Evolutionary conservation across 2,113 vertebrate genomes (phyloP).

Genomic region (Amia ocellicauda): DNA sequence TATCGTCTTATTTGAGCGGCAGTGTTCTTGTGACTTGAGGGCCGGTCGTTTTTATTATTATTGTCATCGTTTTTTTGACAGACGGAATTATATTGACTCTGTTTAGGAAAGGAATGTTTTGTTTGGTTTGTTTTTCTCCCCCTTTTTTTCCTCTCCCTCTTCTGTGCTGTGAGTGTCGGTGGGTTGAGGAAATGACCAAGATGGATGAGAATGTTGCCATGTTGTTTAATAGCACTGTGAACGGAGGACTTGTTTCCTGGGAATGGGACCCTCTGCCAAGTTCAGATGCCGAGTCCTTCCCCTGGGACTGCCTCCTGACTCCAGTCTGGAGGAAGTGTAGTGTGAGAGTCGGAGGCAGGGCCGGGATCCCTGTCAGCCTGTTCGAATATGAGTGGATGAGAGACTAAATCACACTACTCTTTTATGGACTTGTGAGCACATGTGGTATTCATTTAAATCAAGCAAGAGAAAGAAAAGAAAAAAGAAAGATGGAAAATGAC

Average conservation of each 20-base stretch:
- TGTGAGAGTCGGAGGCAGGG: conserved; percentile 47
- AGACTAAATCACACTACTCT: conserved; percentile 57
- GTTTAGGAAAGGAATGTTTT: too few relatives aligned
- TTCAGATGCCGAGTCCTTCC: conserved; percentile 75
- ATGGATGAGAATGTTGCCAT: conserved; percentile 61
- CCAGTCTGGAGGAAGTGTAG: conserved; percentile 61
- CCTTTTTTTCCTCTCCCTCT: neutral
- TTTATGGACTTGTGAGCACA: conserved; percentile 49
- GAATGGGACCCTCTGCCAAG: conserved; percentile 85
- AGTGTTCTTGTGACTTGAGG: too few relatives aligned
- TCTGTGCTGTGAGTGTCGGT: conserved; percentile 2
- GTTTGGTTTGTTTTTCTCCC: too few relatives aligned
- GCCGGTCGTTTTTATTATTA: too few relatives aligned
- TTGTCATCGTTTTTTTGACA: too few relatives aligned
- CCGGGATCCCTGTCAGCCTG: conserved; percentile 48
- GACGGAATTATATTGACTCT: too few relatives aligned
- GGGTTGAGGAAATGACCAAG: conserved; percentile 37
- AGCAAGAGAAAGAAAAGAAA: conserved; percentile 44
- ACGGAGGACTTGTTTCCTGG: conserved; percentile 81
- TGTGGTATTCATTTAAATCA: conserved; percentile 66
- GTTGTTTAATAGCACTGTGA: conserved; percentile 62
- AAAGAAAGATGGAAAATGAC: conserved; percentile 54
- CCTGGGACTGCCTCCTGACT: conserved; percentile 66
- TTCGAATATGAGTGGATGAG: conserved; percentile 50
- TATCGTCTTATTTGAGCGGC: too few relatives aligned